Evolutionary conservation across 2,888 invertebrate genomes (phyloP), one percentile per base, ranked within the genome.

Genomic region (Patella ulyssiponensis): DNA sequence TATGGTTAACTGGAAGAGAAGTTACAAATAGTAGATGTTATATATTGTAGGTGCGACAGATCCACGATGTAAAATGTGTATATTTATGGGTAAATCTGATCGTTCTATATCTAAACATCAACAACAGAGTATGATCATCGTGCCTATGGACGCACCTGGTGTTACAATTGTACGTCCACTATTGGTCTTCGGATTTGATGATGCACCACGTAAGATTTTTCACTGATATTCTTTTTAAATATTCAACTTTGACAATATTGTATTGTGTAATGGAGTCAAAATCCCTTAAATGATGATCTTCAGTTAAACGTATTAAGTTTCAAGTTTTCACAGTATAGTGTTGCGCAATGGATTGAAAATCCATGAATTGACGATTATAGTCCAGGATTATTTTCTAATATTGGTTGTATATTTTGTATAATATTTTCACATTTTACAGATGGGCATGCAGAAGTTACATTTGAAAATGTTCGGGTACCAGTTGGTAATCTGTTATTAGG

Each of bases 81-180:
- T 92, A 72, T 92, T 93, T 83, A 93, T 92, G 92, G 92, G 92
- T 23, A 91, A 92, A 81, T 91, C 91, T 17, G 85, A 88, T 75
- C 81, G 86, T 0, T 78, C 79, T 51, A 90, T 88, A 4, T 82
- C 88, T 4, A 81, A 84, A 12, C 90, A 92, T 82, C 80, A 82
- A 71, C 92, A 92, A 83, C 92, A 92, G 81, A 92, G 91, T 74
- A 92, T 92, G 92, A 89, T 92, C 27, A 84, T 93, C 2, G 92
- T 92, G 17, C 92, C 92, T 17, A 92, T 92, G 92, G 90, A 92
- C 82, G 80, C 91, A 0, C 90, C 91, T 3, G 92, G 92, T 15
- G 88, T 92, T 23, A 89, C 87, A 77, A 87, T 92, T 54, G 79
- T 92, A 5, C 84, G 92, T 58, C 90, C 92, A 12, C 87, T 93